These are phyloP conservation scores for Boloria euphrosyne DNA, from an alignment of 2,888 invertebrate species.

Conservation along the genomic window DNA sequence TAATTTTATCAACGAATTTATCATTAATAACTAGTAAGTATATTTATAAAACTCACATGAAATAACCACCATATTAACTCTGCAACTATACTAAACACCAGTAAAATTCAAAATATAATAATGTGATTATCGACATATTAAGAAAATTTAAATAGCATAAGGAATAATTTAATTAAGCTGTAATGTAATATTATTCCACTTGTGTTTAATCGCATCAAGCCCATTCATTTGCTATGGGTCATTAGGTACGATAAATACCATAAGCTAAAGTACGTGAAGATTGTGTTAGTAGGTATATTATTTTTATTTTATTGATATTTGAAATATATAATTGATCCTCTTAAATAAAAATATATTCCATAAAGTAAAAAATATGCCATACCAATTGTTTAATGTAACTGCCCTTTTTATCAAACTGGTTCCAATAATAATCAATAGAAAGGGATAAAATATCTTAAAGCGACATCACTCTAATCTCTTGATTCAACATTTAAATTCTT, in stretches of 20 bases:
- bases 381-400: too few species aligned
- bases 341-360: too few species aligned
- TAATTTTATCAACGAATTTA: background rate
- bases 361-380: too few species aligned
- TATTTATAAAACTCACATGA: background rate
- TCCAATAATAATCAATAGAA: background rate
- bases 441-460: background rate
- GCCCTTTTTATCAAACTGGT: background rate
- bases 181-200: constrained; percentile 6
- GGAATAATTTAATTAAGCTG: constrained; percentile 23
- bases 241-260: constrained; percentile 10
- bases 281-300: background rate
- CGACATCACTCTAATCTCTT: too few species aligned
- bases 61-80: constrained; percentile 2
- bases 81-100: background rate
- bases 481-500: too few species aligned
- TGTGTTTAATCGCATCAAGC: constrained; percentile 18
- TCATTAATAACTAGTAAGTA: background rate
- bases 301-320: background rate
- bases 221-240: constrained; percentile 19
- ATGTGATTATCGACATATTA: constrained; percentile 24
- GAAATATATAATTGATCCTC: too few species aligned
- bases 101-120: background rate
- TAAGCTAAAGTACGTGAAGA: background rate
- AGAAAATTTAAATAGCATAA: constrained; percentile 26